Base-by-base conservation (phyloP, 2,113 vertebrate species). In the Trinectes maculatus region DNA sequence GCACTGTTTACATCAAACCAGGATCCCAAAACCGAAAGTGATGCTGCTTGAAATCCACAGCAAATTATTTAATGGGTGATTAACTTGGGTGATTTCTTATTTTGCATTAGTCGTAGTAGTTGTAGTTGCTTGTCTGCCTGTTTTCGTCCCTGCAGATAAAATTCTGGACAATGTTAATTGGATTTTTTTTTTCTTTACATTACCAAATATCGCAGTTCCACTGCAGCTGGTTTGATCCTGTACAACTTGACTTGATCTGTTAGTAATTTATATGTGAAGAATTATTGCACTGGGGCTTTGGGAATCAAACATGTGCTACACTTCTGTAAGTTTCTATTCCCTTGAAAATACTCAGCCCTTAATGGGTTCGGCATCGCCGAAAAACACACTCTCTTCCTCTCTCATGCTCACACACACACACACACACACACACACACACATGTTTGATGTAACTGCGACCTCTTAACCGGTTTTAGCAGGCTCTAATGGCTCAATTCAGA, bases 291-390 rank as follows among this genome's bases (percentile, higher is more conserved):
- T 53, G 75, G 44, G 46, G 44, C 64, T 74, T 52, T 74, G 71
- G 85, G 87, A 84, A 59, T 84, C 68, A 74, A 80, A 82, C 82
- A 83, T 78, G 78, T 86, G 78, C 77, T 82, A 55, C 70, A 84
- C 71, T 74, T 83, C 80, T 87, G 66, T 63, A 83, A 79, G 49
- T 87, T 77, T 79, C 71, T 84, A 40, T 54, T 86, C 74, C 65
- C 60, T 63, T 79, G 72, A 34, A 74, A 59, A 64, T 69, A 63
- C 57, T 74, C 43, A 37, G 71, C 61, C 62, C 64, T 80, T 77
- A 80, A 79, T 77, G 78, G 72, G 64, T 54, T 71, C 52, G 70
- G 78, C 65, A 43, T 57, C 55, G 33, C 42, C 12, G 53, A 79
- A 83, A 78, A 85, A 79, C 39, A 47, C 61, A 44, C 64, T 49